Evolutionary conservation across 2,888 invertebrate genomes (phyloP), one percentile per base, ranked within the genome.

Genomic region (Leucophora obtusa): DNA sequence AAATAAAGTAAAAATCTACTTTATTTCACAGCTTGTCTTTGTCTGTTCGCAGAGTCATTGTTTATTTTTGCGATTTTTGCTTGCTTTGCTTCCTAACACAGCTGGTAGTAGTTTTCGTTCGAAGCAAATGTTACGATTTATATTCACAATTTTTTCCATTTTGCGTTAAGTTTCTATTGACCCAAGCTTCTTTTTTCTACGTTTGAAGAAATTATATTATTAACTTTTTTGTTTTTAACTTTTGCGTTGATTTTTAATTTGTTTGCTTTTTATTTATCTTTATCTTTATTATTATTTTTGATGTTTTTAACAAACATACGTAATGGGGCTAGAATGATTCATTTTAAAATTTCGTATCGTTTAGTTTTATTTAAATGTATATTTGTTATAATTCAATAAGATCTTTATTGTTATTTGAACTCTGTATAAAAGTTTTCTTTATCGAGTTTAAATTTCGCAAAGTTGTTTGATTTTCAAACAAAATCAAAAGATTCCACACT

Each of bases 381-480:
- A 38, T 35, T 68, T 38, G 66, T 6, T 24, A 70, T 51, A 76
- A 70, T 70, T 70, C 63, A 70, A 70, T 58, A 70, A 50, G n/a
- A 69, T 70, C 15, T 74, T 70, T 70, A 53, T 76, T 63, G 69
- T 59, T 77, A 59, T 77, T 71, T 65, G 58, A 76, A 76, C 70
- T 76, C 66, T 71, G 77, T 65, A 70, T 65, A 70, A 70, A 70
- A 51, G 15, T 74, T 68, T 47, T 24, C 47, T 60, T 66, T 4
- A 60, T 65, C 65, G 70, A 71, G 47, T 65, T 77, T 33, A 24
- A 71, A 59, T 53, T 59, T 58, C 33, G 33, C 69, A 71, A 77
- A 70, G 76, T 59, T 65, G 47, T 58, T 71, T 33, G 53, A 6
- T 58, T 38, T 18, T 28, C 43, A 14, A 3, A 11, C 10, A 10